These are phyloP conservation scores for Anastrepha obliqua DNA, from an alignment of 1,140 invertebrate species.

Conservation along the genomic window DNA sequence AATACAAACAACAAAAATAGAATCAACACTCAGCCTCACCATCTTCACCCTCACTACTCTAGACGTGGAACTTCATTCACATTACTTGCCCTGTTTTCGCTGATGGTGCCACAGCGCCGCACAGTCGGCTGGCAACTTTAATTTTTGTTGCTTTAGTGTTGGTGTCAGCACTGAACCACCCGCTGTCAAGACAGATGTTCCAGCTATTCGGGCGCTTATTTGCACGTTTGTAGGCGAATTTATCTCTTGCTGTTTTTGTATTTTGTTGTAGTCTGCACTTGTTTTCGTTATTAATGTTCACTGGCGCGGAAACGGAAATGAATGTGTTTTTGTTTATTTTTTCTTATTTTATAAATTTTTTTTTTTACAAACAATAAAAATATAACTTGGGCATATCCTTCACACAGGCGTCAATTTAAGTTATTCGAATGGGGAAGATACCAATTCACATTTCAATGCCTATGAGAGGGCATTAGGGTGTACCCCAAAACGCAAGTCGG, in stretches of 20 bases:
- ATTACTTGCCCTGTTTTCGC: not conserved
- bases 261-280: slow-evolving; percentile 22
- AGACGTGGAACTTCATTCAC: not conserved
- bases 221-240: slow-evolving; percentile 2
- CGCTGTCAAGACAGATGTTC: slow-evolving; percentile 44
- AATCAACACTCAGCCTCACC: not conserved
- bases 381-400: not conserved
- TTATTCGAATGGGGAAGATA: no score
- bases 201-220: slow-evolving; percentile 7
- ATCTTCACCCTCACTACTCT: not conserved
- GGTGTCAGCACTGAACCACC: slow-evolving; percentile 39
- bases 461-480: no score
- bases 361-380: not conserved
- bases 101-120: slow-evolving; percentile 12
- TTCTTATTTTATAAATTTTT: not conserved
- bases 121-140: not conserved
- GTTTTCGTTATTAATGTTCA: slow-evolving; percentile 46
- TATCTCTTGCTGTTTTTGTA: not conserved
- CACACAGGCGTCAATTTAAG: not conserved
- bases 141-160: slow-evolving; percentile 5
- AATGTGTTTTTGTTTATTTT: not conserved
- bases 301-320: not conserved
- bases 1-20: slow-evolving; percentile 10
- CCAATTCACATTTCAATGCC: no score
- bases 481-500: no score